Evolutionary conservation across 2,888 invertebrate species (phyloP), one percentile per base, ranked within the genome.

Genomic region (Agonum fuliginosum): DNA sequence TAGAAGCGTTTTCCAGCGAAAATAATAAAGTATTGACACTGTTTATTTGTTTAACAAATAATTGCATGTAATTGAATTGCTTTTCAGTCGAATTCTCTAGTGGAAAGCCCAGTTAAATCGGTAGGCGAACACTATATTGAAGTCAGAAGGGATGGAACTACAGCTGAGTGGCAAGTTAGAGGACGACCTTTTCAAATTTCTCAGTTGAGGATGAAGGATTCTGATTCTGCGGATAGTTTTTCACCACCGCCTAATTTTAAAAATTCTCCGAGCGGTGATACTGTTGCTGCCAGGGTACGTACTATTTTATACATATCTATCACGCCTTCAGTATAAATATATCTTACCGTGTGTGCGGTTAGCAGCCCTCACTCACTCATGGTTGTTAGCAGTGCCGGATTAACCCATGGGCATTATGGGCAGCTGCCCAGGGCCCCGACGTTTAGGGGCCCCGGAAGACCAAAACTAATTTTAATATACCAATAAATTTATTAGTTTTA

Each of bases 131-230:
- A 85, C 10, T 91, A 89, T 83, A 84, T 91, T 41, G 91, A 91
- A 86, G 87, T 91, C 30, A 88, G 89, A 71, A 87, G 90, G 22
- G 91, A 91, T 83, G 91, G 91, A 41, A 88, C 88, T 1, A 89
- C 89, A 2, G 89, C 89, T 3, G 91, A 92, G 84, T 91, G 91
- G 91, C 86, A 88, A 19, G 88, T 91, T 34, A 90, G 89, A 80
- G 91, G 89, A 72, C 88, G 89, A 0, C 87, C 89, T 0, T 88
- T 88, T 72, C 87, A 86, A 80, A 89, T 90, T 62, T 82, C 84
- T 1, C 83, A 84, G 14, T 82, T 84, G 5, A 80, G 83, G 24
- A 84, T 89, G 0, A 83, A 82, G 72, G 89, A 89, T 81, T 82
- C 84, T 0, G 85, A 90, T 81, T 90, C 91, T 1, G 89, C 90